These are phyloP conservation scores for Tetrax tetrax DNA, from an alignment of 2,113 vertebrate species.

Conservation along the genomic window DNA sequence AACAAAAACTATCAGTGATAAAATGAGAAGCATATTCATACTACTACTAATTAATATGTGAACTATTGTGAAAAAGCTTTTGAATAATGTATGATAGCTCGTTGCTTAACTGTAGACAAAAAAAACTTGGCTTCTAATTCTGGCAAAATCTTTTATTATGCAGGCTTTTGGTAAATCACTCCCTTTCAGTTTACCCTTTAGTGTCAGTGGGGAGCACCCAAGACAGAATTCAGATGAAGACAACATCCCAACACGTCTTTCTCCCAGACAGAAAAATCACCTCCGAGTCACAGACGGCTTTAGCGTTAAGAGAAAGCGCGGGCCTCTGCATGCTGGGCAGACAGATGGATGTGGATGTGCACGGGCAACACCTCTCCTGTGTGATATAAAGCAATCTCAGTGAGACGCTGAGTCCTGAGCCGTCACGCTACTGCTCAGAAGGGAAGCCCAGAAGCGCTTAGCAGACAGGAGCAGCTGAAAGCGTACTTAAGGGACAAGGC, in stretches of 20 bases:
- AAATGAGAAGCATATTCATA: slow-evolving; percentile 34
- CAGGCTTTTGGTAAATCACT: slow-evolving; percentile 5
- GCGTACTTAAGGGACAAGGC: too few species aligned
- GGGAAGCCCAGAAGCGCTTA: not conserved
- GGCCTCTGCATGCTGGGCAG: not conserved
- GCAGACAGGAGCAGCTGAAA: not conserved
- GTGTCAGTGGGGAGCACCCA: not conserved
- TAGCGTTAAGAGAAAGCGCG: not conserved
- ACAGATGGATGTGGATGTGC: too few species aligned
- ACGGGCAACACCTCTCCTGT: not conserved
- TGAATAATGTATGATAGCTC: slow-evolving; percentile 41
- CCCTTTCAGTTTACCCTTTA: not conserved
- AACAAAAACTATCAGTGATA: not conserved
- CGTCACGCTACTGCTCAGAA: rapidly evolving
- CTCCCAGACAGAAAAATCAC: not conserved
- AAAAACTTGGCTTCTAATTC: slow-evolving; percentile 20
- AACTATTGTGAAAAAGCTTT: slow-evolving; percentile 38
- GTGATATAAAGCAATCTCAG: not conserved
- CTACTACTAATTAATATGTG: slow-evolving; percentile 30
- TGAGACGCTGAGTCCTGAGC: not conserved
- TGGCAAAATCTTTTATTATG: not conserved
- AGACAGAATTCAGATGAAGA: not conserved
- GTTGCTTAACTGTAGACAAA: not conserved
- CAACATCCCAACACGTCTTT: not conserved
- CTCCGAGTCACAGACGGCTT: not conserved